A percentile compares a stretch with the other conserved stretches of the same genome.
Conservation (phyloP, 37 sponge, comb jelly and placozoan species). For the Beroe ovata region DNA sequence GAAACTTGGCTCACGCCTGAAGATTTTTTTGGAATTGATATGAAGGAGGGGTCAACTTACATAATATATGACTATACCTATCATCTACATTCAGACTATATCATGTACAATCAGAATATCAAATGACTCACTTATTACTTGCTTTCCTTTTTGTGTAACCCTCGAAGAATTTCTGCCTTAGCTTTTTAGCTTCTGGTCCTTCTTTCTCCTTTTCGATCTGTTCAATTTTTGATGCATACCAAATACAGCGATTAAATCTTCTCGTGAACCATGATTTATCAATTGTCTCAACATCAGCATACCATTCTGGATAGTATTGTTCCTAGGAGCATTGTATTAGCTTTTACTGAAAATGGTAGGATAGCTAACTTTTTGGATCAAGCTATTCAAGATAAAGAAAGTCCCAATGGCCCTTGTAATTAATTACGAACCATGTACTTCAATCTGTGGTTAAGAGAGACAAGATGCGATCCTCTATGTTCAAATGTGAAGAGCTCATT, state of each 20-base stretch:
- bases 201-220: background rate
- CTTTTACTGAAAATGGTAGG: too few relatives aligned
- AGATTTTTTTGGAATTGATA: too few relatives aligned
- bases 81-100: too few relatives aligned
- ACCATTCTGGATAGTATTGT: background rate
- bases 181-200: background rate
- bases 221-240: conserved; percentile 17
- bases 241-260: background rate
- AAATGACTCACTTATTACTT: too few relatives aligned
- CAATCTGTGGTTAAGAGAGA: background rate
- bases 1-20: too few relatives aligned
- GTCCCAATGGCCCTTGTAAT: too few relatives aligned
- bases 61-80: too few relatives aligned
- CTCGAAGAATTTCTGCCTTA: conserved; percentile 9
- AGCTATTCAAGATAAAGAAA: too few relatives aligned
- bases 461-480: conserved; percentile 2
- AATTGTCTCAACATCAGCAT: background rate
- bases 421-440: conserved; percentile 47
- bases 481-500: conserved; percentile 8
- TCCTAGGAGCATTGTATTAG: too few relatives aligned
- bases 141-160: background rate
- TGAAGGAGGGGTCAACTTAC: too few relatives aligned
- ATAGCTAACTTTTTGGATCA: too few relatives aligned
- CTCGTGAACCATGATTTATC: background rate
- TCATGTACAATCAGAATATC: too few relatives aligned